Conservation (phyloP, 2,113 vertebrate genomes). For the Falcunculus frontatus region DNA sequence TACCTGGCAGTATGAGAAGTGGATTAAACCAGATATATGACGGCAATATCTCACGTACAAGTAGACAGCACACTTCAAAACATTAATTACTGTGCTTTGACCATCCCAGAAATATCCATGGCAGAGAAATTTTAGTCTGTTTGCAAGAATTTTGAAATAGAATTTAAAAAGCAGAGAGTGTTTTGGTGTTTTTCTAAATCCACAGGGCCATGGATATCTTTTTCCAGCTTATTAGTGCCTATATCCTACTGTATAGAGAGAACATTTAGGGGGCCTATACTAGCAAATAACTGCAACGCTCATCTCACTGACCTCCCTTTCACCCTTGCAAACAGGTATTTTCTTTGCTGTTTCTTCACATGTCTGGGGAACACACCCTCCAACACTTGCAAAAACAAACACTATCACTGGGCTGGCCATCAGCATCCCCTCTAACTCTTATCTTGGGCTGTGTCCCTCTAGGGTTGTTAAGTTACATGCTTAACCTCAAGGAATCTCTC, state of each 20-base stretch:
- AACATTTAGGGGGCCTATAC: neutral
- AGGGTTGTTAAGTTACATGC: neutral
- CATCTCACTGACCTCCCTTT: neutral
- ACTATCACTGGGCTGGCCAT: neutral
- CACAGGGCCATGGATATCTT: neutral
- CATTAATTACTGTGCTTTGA: neutral
- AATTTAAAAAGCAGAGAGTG: neutral
- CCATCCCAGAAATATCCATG: neutral
- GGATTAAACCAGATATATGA: neutral
- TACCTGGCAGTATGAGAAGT: neutral
- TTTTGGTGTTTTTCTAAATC: neutral
- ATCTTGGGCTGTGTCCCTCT: neutral
- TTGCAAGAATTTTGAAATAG: neutral
- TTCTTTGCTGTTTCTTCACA: conserved; percentile 13
- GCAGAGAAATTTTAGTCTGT: neutral
- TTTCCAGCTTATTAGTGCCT: neutral
- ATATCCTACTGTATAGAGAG: neutral
- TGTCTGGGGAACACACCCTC: neutral
- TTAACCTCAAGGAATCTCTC: neutral
- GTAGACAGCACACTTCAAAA: neutral
- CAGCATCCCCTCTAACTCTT: neutral
- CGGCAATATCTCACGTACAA: neutral
- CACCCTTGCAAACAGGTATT: neutral
- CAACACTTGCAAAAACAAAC: conserved; percentile 2
- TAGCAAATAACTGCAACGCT: neutral